Evolutionary conservation across 2,797 vertebrate species (phyloP), one percentile per base, ranked within the genome.

Genomic region (Danio kyathit): DNA sequence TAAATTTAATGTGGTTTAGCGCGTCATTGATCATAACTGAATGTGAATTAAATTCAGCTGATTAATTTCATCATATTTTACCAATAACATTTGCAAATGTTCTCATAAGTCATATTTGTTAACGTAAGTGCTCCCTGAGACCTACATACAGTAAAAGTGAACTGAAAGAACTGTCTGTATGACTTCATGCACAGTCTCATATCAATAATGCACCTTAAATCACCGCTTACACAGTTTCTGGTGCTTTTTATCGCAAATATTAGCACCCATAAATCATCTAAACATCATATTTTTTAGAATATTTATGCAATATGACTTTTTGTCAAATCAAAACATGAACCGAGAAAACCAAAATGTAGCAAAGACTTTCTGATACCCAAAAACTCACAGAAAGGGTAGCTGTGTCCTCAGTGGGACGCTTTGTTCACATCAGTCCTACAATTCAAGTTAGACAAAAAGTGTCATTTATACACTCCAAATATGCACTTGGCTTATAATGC

Each of bases 91-190:
- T 52, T 11, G 38, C 54, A 7, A 9, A n/a, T 43, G 38, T 57
- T 49, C n/a, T 29, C 56, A 61, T 76, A 7, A 64, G 43, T 74
- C 29, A 61, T 59, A 57, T 44, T 11, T 7, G 59, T 76, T 21
- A 49, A 12, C 10, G 6, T 67, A 76, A 51, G 19, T 81, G 65
- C 66, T 86, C 82, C 82, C 80, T 82, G 80, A 83, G 81, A 80
- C 74, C 64, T 70, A 72, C 61, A 75, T 49, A 56, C 72, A 49
- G 74, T 46, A 70, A 73, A 52, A 81, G 51, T 82, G 41, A 74
- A 80, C 4, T 44, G 2, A 76, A 65, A 12, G 29, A 51, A 52
- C 59, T 5, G 41, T 29, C 41, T 59, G 12, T 46, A 29, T 46
- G 54, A 73, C 57, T 48, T 61, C n/a, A 46, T 29, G 41, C 57